phyloP scores from a whole-genome alignment of 2,888 invertebrate genomes.

The Sthenelais limicola region DNA sequence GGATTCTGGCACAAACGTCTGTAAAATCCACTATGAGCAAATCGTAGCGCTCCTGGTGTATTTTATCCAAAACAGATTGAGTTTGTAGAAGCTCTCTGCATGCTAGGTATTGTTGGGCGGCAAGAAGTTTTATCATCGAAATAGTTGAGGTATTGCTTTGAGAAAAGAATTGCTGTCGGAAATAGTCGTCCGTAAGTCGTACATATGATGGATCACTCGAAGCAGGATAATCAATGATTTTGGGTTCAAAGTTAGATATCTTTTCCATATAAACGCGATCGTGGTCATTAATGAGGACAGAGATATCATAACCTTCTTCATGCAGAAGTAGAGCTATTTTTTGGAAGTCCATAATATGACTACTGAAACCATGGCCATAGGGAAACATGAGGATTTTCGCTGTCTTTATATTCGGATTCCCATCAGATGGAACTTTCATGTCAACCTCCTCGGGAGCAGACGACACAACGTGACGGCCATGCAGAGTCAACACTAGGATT shows the following conservation, averaged over 20 bases:
- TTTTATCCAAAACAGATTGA: background rate
- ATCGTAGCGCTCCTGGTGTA: background rate
- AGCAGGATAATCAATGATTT: background rate
- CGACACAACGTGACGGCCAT: too few species aligned
- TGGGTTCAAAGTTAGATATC: background rate
- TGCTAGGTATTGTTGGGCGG: background rate
- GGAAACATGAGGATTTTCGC: slow-evolving; percentile 21
- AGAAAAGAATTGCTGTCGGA: background rate
- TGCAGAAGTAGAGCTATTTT: background rate
- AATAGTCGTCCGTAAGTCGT: background rate
- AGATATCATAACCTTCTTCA: background rate
- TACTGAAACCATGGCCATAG: background rate
- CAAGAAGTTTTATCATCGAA: background rate
- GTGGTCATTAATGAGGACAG: slow-evolving; percentile 4
- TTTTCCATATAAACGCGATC: background rate
- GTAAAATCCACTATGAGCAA: background rate
- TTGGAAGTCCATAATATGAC: background rate
- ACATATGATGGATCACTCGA: background rate
- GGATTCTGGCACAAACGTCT: slow-evolving; percentile 2
- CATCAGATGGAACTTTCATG: too few species aligned
- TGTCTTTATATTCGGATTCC: too few species aligned
- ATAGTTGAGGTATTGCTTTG: background rate
- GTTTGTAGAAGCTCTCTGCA: background rate
- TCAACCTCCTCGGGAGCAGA: too few species aligned
- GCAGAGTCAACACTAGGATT: too few species aligned